Evolutionary conservation across 2,888 invertebrate species (phyloP), one percentile per base, ranked within the genome.

Genomic region (Drosophila tripunctata): DNA sequence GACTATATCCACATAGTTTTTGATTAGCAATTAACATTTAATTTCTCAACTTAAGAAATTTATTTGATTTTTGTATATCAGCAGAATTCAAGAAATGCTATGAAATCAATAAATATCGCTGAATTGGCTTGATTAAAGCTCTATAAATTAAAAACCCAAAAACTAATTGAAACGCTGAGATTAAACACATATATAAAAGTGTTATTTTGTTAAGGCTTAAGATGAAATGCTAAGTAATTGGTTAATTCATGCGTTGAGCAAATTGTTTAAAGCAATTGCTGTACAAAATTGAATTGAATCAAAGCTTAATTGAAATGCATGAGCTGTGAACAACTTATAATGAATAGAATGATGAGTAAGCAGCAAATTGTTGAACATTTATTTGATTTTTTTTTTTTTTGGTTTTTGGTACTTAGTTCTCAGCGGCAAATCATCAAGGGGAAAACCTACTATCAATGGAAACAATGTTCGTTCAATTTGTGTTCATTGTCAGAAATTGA

Each of bases 401-500:
- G 14, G 15, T 24, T 4, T 24, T n/a, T 31, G 10, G 21, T 47
- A 12, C n/a, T 22, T 21, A 36, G 27, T 50, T 50, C 50, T 50
- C 50, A 48, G 24, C 35, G 48, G 19, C 21, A 43, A 44, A 64
- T 40, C 38, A 51, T 51, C 38, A 51, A 51, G 51, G 51, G 51
- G 21, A 30, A 43, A 40, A 50, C 12, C 19, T 19, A 30, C 40
- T 21, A 51, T 40, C 48, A 50, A 50, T 50, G 48, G 55, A 24
- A 36, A 14, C 36, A 31, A 19, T 47, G 41, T 57, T 58, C 24
- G 55, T 61, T 69, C 38, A 67, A 50, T 69, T 67, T 68, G 63
- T 57, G 54, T 52, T 21, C 71, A 75, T 72, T 75, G 75, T 75
- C 67, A 56, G 47, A 36, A 47, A 64, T 72, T 69, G 58, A 72